phyloP scores from a whole-genome alignment of 2,797 vertebrate species.

The Ibycter americanus region DNA sequence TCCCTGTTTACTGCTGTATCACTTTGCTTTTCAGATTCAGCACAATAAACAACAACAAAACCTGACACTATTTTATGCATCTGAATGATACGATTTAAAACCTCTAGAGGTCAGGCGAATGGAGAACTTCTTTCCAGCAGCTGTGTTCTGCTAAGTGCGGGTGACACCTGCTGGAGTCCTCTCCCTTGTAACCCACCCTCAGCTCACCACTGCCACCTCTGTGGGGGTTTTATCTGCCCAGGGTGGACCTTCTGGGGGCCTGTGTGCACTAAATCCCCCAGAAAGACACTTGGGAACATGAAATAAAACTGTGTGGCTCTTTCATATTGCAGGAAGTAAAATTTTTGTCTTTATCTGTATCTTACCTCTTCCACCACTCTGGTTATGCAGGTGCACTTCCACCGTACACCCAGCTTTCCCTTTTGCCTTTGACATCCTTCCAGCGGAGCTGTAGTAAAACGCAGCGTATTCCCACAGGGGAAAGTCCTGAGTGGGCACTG shows the following conservation, averaged over 20 bases:
- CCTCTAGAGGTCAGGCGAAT: conserved; percentile 21
- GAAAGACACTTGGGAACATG: not conserved
- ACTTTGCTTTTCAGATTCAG: not conserved
- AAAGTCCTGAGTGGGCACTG: not conserved
- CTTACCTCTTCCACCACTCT: not conserved
- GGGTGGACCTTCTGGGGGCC: not conserved
- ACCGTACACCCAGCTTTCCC: accelerated
- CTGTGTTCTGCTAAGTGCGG: not conserved
- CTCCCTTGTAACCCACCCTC: not conserved
- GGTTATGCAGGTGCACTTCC: not conserved
- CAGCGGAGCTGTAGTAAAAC: not conserved
- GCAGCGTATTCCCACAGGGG: accelerated
- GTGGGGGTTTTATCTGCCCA: not conserved
- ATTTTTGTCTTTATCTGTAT: too few relatives aligned
- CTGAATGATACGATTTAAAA: not conserved
- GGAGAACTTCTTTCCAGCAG: not conserved
- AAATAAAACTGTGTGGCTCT: not conserved
- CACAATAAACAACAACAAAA: not conserved
- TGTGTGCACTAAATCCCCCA: too few relatives aligned
- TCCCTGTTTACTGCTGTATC: not conserved
- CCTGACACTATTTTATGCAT: not conserved
- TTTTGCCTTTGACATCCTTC: not conserved
- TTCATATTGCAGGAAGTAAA: too few relatives aligned
- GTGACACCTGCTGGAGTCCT: conserved; percentile 65
- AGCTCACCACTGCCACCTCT: not conserved